These are phyloP conservation scores for Mythimna impura DNA, from an alignment of 2,888 invertebrate genomes.

Conservation along the genomic window DNA sequence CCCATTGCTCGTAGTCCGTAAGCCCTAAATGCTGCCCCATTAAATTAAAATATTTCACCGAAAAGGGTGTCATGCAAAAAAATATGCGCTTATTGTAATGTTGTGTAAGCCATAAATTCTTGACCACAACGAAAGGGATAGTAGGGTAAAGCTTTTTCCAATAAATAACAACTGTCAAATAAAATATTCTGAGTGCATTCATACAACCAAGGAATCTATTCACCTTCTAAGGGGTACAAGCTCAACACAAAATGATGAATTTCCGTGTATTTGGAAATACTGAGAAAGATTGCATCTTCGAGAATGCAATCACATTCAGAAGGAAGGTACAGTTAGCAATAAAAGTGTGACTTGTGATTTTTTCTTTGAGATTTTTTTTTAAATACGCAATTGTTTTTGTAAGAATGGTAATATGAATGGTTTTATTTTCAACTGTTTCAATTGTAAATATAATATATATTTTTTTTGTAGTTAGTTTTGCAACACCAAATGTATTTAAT, in stretches of 20 bases:
- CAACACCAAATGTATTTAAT: no score
- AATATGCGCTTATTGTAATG: neutral
- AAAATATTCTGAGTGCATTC: slow-evolving; percentile 58
- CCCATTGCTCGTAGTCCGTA: no score
- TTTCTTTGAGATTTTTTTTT: neutral
- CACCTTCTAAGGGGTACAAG: slow-evolving; percentile 21
- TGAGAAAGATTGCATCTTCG: slow-evolving; percentile 75
- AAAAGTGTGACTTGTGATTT: slow-evolving; percentile 3
- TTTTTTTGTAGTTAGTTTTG: no score
- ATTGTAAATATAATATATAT: no score
- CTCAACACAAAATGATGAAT: slow-evolving; percentile 52
- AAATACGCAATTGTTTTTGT: no score
- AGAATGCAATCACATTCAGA: slow-evolving; percentile 74
- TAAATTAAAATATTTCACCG: neutral
- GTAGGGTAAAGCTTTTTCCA: slow-evolving; percentile 20
- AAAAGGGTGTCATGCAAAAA: neutral
- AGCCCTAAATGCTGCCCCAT: neutral
- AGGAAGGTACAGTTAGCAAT: slow-evolving; percentile 57
- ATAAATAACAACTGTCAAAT: slow-evolving; percentile 57
- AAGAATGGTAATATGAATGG: neutral
- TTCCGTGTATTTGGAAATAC: slow-evolving; percentile 67
- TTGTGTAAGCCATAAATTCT: slow-evolving; percentile 30
- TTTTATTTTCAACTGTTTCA: neutral
- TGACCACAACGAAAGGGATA: slow-evolving; percentile 38
- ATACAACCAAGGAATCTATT: slow-evolving; percentile 30